Evolutionary conservation across 2,113 vertebrate species (phyloP).

Genomic region (Xyliphius kryptos): DNA sequence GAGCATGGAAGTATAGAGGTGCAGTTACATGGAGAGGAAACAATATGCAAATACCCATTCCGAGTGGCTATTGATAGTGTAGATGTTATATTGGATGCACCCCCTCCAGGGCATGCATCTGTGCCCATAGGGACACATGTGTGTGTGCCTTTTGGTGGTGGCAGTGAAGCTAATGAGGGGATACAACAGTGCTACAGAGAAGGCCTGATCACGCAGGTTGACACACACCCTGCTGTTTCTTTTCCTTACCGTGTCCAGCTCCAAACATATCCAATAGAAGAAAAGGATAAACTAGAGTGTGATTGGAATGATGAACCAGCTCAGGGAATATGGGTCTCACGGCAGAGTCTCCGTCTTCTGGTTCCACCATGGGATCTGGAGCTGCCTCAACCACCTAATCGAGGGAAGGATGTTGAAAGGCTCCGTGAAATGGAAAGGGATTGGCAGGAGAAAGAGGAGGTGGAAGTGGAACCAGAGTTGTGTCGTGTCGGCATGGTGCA

Average conservation of each 20-base stretch:
- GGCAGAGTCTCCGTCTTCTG: conserved; percentile 76
- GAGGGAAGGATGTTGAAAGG: conserved; percentile 41
- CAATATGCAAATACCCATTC: conserved; percentile 69
- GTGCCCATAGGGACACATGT: conserved; percentile 69
- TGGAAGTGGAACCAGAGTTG: conserved; percentile 70
- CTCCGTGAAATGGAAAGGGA: conserved; percentile 56
- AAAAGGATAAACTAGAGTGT: conserved; percentile 48
- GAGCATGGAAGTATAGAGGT: conserved; percentile 74
- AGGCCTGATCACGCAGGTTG: conserved; percentile 74
- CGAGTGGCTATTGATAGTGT: conserved; percentile 56
- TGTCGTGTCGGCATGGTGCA: conserved; percentile 68
- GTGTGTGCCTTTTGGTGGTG: conserved; percentile 68
- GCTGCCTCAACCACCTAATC: conserved; percentile 52
- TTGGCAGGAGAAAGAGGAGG: conserved; percentile 61
- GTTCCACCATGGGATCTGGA: conserved; percentile 74
- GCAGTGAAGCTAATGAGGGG: conserved; percentile 53
- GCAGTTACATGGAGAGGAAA: conserved; percentile 74
- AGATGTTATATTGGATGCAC: conserved; percentile 74
- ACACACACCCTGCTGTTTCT: conserved; percentile 70
- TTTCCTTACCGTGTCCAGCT: conserved; percentile 75
- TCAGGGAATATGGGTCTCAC: conserved; percentile 75
- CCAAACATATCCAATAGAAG: conserved; percentile 47
- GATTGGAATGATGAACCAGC: conserved; percentile 35
- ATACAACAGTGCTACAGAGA: conserved; percentile 69
- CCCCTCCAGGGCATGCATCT: conserved; percentile 62